phyloP scores from a whole-genome alignment of 1,140 invertebrate species.

The Araneus ventricosus region DNA sequence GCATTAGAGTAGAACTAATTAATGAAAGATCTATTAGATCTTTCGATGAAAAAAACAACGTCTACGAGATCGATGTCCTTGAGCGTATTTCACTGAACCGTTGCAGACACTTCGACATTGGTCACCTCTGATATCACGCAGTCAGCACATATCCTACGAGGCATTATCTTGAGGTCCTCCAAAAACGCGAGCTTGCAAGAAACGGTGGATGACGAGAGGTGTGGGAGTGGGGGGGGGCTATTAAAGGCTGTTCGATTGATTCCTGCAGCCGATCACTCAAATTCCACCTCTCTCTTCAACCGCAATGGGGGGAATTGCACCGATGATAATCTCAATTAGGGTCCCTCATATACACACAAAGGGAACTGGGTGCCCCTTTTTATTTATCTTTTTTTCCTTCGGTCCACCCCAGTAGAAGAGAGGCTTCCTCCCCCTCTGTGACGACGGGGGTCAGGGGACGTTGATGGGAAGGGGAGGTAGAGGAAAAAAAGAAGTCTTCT shows the following conservation, averaged over 20 bases:
- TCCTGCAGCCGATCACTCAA: conserved; percentile 59
- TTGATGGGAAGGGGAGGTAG: neutral
- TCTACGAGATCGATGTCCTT: neutral
- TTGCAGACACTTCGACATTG: neutral
- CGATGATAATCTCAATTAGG: conserved; percentile 73
- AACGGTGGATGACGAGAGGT: neutral
- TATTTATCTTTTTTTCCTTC: neutral
- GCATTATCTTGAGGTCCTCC: neutral
- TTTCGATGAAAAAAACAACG: neutral
- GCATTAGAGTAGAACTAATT: no score
- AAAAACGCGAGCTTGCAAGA: conserved; percentile 19
- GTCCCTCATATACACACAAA: conserved; percentile 42
- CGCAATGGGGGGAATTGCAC: conserved; percentile 1
- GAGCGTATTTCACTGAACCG: neutral
- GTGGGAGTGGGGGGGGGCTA: conserved; percentile 22
- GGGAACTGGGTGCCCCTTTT: neutral
- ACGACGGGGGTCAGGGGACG: conserved; percentile 39
- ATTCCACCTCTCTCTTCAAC: conserved; percentile 36
- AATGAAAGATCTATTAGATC: no score
- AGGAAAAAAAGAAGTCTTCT: conserved; percentile 43
- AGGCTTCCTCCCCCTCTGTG: conserved; percentile 16
- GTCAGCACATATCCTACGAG: conserved; percentile 4
- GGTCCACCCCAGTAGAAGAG: conserved; percentile 12
- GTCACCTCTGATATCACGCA: neutral
- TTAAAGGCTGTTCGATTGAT: conserved; percentile 64